phyloP scores from a whole-genome alignment of 2,113 vertebrate genomes.

The Panthera tigris region DNA sequence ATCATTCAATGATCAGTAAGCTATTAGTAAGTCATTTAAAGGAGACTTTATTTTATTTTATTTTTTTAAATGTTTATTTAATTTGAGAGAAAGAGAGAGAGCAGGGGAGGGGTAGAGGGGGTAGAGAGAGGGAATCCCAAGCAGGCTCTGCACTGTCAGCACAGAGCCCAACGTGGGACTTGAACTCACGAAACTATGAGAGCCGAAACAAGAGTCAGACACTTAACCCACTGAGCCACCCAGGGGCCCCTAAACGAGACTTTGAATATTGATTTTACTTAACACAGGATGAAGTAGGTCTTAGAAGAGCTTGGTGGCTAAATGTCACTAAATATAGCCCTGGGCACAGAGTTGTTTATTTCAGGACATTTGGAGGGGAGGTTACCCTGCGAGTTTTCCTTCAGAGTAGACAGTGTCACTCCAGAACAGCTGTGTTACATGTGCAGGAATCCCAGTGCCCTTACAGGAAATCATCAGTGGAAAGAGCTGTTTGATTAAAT shows the following conservation, averaged over 20 bases:
- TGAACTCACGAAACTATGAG: too few species aligned
- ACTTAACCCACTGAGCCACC: too few species aligned
- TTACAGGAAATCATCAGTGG: background rate
- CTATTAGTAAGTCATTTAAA: constrained; percentile 36
- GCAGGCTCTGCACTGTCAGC: too few species aligned
- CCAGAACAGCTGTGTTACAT: background rate
- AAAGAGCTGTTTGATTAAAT: background rate
- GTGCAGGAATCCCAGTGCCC: background rate
- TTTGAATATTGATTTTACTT: constrained; percentile 44
- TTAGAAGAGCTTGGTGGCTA: background rate
- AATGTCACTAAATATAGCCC: background rate
- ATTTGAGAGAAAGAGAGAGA: too few species aligned
- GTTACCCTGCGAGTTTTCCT: background rate
- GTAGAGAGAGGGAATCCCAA: too few species aligned
- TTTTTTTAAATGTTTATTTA: too few species aligned
- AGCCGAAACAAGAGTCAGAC: too few species aligned
- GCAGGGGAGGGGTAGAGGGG: too few species aligned
- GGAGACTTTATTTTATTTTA: background rate
- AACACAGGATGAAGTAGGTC: constrained; percentile 20
- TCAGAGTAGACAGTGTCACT: background rate
- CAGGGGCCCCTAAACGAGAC: background rate
- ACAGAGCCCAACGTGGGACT: too few species aligned
- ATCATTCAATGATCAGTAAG: background rate
- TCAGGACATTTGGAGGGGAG: background rate
- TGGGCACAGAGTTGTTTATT: background rate